phyloP scores from a whole-genome alignment of 2,113 vertebrate genomes.

The Rhea pennata region DNA sequence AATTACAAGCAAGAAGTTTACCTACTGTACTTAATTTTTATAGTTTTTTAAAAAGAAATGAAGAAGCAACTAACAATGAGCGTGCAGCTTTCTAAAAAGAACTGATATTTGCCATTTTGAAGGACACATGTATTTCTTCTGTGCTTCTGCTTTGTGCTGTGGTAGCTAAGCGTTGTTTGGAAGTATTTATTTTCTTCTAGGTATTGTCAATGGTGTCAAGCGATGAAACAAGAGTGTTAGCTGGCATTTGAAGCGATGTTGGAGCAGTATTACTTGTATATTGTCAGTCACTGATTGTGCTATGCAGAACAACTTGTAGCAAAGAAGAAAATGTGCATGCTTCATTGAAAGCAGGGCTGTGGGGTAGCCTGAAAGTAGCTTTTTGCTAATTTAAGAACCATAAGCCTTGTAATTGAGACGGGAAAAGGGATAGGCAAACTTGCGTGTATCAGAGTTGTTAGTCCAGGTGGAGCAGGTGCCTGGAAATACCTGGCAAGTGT shows the following conservation, averaged over 20 bases:
- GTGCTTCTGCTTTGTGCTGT: neutral
- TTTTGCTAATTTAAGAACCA: neutral
- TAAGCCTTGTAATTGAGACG: neutral
- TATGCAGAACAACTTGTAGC: neutral
- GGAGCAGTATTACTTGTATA: neutral
- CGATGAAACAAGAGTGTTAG: neutral
- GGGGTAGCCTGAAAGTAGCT: neutral
- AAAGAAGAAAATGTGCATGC: neutral
- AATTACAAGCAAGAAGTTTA: neutral
- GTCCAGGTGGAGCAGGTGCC: neutral
- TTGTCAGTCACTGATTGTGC: neutral
- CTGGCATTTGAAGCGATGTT: neutral
- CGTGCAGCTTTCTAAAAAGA: neutral
- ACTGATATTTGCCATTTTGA: neutral
- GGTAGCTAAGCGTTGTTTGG: neutral
- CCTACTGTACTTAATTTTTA: rapidly evolving
- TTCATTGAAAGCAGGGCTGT: neutral
- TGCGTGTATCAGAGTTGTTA: neutral
- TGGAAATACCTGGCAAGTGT: neutral
- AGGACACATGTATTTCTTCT: neutral
- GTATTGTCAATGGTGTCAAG: neutral
- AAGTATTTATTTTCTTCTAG: neutral
- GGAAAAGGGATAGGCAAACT: neutral
- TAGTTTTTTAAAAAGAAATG: neutral
- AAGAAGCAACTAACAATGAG: neutral